A percentile compares a stretch with the other conserved stretches of the same genome.
phyloP scores from a whole-genome alignment of 2,888 invertebrate genomes.

The Hybos culiciformis region DNA sequence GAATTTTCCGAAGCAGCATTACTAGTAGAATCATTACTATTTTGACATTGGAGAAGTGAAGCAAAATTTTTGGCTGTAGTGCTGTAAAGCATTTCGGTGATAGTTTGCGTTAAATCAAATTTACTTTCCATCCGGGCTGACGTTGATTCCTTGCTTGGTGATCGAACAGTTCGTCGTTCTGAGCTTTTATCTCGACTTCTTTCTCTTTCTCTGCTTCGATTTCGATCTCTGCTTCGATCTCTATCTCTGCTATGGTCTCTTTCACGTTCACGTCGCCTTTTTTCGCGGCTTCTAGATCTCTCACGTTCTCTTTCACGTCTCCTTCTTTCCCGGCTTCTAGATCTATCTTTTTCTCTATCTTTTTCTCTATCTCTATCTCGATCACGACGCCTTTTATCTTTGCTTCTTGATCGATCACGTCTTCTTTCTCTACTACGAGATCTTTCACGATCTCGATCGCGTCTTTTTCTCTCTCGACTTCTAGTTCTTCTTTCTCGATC shows the following conservation, averaged over 20 bases:
- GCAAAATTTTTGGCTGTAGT: slow-evolving; percentile 30
- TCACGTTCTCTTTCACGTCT: slow-evolving; percentile 35
- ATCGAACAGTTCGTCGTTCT: slow-evolving; percentile 24
- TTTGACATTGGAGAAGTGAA: slow-evolving; percentile 29
- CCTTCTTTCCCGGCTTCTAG: slow-evolving; percentile 39
- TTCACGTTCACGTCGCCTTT: slow-evolving; percentile 26
- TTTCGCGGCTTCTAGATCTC: slow-evolving; percentile 28
- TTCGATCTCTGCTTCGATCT: slow-evolving; percentile 41
- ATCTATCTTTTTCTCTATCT: slow-evolving; percentile 34
- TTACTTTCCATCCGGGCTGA: slow-evolving; percentile 20
- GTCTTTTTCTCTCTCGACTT: slow-evolving; percentile 9
- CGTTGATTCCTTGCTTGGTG: slow-evolving; percentile 3
- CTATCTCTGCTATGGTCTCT: slow-evolving; percentile 35
- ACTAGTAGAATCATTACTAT: slow-evolving; percentile 32
- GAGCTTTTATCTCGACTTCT: slow-evolving; percentile 34
- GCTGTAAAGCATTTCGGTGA: slow-evolving; percentile 32
- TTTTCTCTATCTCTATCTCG: slow-evolving; percentile 27
- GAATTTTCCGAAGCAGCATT: slow-evolving; percentile 29
- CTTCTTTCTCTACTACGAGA: slow-evolving; percentile 19
- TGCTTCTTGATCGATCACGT: slow-evolving; percentile 11
- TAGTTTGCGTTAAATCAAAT: slow-evolving; percentile 32
- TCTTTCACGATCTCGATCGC: slow-evolving; percentile 16
- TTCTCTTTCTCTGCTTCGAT: slow-evolving; percentile 34
- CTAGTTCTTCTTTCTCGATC: slow-evolving; percentile 13
- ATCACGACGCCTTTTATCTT: slow-evolving; percentile 16